These are phyloP conservation scores for Lumbricus terrestris DNA, from an alignment of 2,888 invertebrate species.

Conservation along the genomic window DNA sequence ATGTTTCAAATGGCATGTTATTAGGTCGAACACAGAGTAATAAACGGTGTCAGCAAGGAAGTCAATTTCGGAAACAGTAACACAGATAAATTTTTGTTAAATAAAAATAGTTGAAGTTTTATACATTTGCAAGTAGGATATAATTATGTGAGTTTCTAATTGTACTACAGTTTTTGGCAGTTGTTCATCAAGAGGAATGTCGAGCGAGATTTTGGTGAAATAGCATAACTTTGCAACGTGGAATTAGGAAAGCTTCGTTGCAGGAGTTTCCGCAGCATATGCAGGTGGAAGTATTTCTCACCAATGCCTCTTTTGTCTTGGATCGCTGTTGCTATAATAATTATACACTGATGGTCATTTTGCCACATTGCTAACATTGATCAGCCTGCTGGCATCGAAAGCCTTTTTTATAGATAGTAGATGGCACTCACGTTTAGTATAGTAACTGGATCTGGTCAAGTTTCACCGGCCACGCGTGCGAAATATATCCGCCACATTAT, in stretches of 20 bases:
- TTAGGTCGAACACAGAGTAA: not conserved
- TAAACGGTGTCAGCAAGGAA: not conserved
- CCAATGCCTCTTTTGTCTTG: not conserved
- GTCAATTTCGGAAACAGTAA: not conserved
- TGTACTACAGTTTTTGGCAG: not conserved
- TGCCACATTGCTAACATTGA: not conserved
- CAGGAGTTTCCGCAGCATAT: not conserved
- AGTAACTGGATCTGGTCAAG: too few species aligned
- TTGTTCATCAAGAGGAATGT: not conserved
- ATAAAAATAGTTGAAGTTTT: not conserved
- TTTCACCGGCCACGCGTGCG: too few species aligned
- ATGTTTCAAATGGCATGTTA: not conserved
- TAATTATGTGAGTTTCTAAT: not conserved
- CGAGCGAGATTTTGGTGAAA: not conserved
- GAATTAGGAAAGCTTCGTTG: not conserved
- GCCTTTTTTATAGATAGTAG: not conserved
- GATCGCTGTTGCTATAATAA: not conserved
- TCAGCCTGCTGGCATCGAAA: not conserved
- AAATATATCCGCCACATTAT: not conserved
- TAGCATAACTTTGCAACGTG: not conserved
- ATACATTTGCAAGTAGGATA: not conserved
- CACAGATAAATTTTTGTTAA: not conserved
- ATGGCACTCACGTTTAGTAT: too few species aligned
- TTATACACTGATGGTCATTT: not conserved
- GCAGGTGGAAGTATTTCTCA: not conserved